These are phyloP conservation scores for Gallirallus australis DNA, from an alignment of 2,797 vertebrate species.

Conservation along the genomic window DNA sequence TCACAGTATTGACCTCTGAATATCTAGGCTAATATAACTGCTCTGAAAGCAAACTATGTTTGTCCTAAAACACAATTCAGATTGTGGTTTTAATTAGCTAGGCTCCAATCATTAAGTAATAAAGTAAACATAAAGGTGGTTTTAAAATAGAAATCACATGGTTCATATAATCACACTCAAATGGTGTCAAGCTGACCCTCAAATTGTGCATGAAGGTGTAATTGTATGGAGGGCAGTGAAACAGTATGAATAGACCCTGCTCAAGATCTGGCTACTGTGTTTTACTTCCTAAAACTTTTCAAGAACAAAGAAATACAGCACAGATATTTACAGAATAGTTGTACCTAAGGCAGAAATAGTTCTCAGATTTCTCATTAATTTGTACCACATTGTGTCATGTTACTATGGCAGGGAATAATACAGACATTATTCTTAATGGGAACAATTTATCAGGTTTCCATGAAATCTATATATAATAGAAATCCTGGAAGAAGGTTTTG, in stretches of 20 bases:
- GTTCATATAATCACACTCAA: neutral
- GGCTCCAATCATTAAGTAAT: neutral
- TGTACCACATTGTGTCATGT: neutral
- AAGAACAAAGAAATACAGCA: neutral
- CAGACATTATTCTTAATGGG: neutral
- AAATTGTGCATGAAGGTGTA: neutral
- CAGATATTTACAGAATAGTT: neutral
- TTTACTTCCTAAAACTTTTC: neutral
- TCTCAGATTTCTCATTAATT: neutral
- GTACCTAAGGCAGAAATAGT: neutral
- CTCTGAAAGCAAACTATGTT: neutral
- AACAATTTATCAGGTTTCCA: neutral
- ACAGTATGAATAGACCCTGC: neutral
- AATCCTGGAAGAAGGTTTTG: neutral
- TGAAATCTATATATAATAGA: neutral
- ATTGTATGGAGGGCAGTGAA: neutral
- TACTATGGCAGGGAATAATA: neutral
- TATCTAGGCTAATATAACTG: neutral
- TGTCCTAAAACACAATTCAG: neutral
- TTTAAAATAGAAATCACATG: neutral
- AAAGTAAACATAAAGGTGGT: neutral
- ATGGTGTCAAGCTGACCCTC: neutral
- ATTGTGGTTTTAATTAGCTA: neutral
- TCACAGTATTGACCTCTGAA: neutral
- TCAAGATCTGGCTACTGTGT: neutral